Percentiles rank a stretch among this genome's conserved stretches.
Conservation (phyloP, 2,888 invertebrate genomes). For the Candidula unifasciata region DNA sequence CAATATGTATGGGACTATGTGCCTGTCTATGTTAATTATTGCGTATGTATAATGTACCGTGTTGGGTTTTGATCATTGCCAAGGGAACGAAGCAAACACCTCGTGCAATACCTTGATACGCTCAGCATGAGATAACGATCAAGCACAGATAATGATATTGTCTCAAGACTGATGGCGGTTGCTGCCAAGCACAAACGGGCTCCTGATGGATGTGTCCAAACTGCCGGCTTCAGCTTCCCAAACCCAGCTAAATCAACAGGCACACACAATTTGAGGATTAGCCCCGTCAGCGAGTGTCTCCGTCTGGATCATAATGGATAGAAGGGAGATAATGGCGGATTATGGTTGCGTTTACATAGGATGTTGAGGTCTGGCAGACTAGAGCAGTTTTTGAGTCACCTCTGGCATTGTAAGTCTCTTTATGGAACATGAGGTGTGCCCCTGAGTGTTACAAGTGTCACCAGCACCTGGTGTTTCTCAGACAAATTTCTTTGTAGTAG, state of each 20-base stretch:
- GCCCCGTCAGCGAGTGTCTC: background rate
- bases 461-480: too few relatives aligned
- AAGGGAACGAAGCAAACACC: too few relatives aligned
- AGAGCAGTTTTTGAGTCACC: background rate
- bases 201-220: slow-evolving; percentile 10
- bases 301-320: background rate
- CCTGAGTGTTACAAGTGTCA: too few relatives aligned
- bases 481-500: too few relatives aligned
- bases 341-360: background rate
- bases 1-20: too few relatives aligned
- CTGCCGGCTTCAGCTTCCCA: background rate
- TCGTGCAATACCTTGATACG: too few relatives aligned
- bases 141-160: background rate
- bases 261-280: background rate
- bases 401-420: background rate
- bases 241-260: slow-evolving; percentile 14
- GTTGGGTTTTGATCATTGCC: too few relatives aligned
- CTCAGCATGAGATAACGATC: background rate
- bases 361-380: background rate
- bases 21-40: too few relatives aligned
- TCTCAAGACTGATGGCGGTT: background rate
- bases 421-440: too few relatives aligned
- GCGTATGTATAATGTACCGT: too few relatives aligned
- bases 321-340: background rate
- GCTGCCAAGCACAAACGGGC: background rate